phyloP scores from a whole-genome alignment of 2,113 vertebrate genomes.

The Rynchops niger region DNA sequence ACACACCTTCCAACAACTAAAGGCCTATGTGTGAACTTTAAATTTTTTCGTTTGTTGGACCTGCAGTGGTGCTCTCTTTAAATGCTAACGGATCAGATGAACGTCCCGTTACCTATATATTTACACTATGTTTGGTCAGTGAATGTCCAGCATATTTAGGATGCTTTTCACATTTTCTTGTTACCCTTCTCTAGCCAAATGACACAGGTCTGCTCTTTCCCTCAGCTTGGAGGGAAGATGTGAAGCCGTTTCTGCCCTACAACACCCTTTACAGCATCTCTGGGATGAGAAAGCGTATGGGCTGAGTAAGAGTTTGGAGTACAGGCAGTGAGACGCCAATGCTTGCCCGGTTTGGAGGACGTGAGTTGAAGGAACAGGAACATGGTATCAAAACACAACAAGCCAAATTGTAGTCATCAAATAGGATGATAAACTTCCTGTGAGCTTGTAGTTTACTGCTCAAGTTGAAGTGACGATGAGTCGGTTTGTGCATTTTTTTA shows the following conservation, averaged over 20 bases:
- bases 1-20: neutral
- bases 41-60: neutral
- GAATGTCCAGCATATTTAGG: neutral
- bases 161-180: neutral
- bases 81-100: neutral
- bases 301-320: neutral
- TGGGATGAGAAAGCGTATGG: neutral
- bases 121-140: neutral
- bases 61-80: neutral
- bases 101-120: neutral
- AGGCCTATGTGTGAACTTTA: neutral
- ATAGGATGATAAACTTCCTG: slow-evolving; percentile 57
- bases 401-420: neutral
- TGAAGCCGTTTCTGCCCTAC: neutral
- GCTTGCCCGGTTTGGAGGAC: neutral
- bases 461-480: neutral
- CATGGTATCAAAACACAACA: neutral
- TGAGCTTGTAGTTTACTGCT: neutral
- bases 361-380: neutral
- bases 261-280: neutral
- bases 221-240: neutral
- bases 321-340: neutral
- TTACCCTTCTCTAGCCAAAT: neutral
- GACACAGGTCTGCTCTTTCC: neutral
- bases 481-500: neutral